A percentile compares a stretch with the other conserved stretches of the same genome.
Conservation (phyloP, 1,140 invertebrate genomes). For the Heterodera carotae region DNA sequence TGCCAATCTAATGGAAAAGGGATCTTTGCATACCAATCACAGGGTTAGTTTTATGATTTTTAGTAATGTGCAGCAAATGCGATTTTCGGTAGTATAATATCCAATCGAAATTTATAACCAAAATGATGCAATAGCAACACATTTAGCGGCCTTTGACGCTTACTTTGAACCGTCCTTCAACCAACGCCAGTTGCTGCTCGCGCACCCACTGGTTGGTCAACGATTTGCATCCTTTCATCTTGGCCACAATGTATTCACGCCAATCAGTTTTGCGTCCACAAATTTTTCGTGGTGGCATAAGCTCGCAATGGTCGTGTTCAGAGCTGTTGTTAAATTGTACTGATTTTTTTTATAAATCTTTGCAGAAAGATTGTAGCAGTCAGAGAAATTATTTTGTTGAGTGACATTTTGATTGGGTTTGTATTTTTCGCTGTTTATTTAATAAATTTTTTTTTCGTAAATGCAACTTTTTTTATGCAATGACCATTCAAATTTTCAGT, state of each 20-base stretch:
- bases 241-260: slow-evolving; percentile 26
- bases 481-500: too few species aligned
- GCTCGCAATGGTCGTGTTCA: slow-evolving; percentile 24
- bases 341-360: too few species aligned
- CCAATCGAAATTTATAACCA: too few species aligned
- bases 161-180: slow-evolving; percentile 39
- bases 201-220: slow-evolving; percentile 17
- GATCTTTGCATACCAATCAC: not conserved
- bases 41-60: too few species aligned
- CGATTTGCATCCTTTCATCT: slow-evolving; percentile 27
- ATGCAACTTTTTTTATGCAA: too few species aligned
- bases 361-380: slow-evolving; percentile 2
- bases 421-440: too few species aligned
- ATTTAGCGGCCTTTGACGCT: not conserved
- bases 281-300: slow-evolving; percentile 38
- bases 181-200: slow-evolving; percentile 22
- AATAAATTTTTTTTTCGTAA: too few species aligned
- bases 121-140: too few species aligned
- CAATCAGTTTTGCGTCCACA: slow-evolving; percentile 27
- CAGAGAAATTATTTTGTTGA: not conserved
- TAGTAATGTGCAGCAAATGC: too few species aligned
- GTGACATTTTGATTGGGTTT: too few species aligned
- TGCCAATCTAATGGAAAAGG: slow-evolving; percentile 36
- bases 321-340: too few species aligned
- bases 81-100: too few species aligned